A percentile compares a stretch with the other conserved stretches of the same genome.
phyloP scores from a whole-genome alignment of 64 coral and sea anemone species.

The Stichodactyla helianthus region DNA sequence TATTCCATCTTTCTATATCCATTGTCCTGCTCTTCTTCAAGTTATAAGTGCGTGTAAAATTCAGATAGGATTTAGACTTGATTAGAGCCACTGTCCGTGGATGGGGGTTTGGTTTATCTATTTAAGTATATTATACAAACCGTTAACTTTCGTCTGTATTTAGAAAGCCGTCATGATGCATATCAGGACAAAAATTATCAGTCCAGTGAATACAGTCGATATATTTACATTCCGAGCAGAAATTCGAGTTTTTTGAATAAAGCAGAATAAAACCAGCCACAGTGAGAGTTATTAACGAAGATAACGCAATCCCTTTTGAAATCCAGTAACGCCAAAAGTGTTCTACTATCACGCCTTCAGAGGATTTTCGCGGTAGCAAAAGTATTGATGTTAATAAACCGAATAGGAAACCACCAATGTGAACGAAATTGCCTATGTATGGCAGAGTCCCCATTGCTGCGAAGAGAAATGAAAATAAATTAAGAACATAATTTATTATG shows the following conservation, averaged over 20 bases:
- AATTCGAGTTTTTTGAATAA: slow-evolving; percentile 29
- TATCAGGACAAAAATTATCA: slow-evolving; percentile 51
- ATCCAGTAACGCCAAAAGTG: slow-evolving; percentile 17
- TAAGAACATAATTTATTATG: neutral
- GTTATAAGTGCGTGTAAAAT: too few relatives aligned
- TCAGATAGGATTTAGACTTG: too few relatives aligned
- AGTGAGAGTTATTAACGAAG: slow-evolving; percentile 13
- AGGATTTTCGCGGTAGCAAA: neutral
- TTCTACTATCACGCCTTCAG: slow-evolving; percentile 3
- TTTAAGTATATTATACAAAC: neutral
- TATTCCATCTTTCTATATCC: too few relatives aligned
- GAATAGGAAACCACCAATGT: slow-evolving; percentile 83
- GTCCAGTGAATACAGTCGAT: slow-evolving; percentile 72
- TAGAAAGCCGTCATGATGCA: slow-evolving; percentile 31
- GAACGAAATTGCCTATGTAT: slow-evolving; percentile 88
- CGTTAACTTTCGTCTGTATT: neutral
- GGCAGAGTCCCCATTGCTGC: slow-evolving; percentile 74
- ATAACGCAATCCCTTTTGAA: slow-evolving; percentile 21
- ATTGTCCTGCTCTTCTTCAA: too few relatives aligned
- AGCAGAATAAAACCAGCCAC: slow-evolving; percentile 34
- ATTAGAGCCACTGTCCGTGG: too few relatives aligned
- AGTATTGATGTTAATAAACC: slow-evolving; percentile 53
- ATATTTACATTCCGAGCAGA: slow-evolving; percentile 57
- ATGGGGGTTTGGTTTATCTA: too few relatives aligned
- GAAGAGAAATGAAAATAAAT: neutral